A percentile compares a stretch with the other conserved stretches of the same genome.
Conservation (phyloP, 2,888 invertebrate genomes). For the Rambutsinella grinnellia region DNA sequence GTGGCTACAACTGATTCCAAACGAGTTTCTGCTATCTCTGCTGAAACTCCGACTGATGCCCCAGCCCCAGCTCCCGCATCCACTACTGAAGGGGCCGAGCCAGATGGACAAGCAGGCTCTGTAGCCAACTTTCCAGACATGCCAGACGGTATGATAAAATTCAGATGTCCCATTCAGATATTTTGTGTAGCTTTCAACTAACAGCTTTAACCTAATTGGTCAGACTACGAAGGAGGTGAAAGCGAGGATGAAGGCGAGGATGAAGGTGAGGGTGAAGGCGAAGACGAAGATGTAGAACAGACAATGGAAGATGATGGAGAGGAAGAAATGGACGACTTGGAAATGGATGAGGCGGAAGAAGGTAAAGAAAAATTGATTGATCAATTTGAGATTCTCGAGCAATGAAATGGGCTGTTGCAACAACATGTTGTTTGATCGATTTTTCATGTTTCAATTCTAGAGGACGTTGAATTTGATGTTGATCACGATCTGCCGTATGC, state of each 20-base stretch:
- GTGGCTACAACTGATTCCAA: background rate
- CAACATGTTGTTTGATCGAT: too few relatives aligned
- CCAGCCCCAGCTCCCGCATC: background rate
- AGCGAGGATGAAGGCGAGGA: conserved; percentile 7
- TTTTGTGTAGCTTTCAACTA: too few relatives aligned
- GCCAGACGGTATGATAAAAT: too few relatives aligned
- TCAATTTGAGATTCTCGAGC: conserved; percentile 6
- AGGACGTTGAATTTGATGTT: conserved; percentile 23
- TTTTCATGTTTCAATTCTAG: background rate
- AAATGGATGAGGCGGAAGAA: conserved; percentile 29
- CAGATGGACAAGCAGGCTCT: too few relatives aligned
- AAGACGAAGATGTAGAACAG: conserved; percentile 29
- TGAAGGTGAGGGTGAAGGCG: conserved; percentile 5
- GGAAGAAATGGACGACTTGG: too few relatives aligned
- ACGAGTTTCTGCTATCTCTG: background rate
- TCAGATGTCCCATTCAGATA: too few relatives aligned
- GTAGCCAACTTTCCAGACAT: too few relatives aligned
- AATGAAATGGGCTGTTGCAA: background rate
- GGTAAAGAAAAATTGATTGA: conserved; percentile 16
- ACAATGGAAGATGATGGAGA: conserved; percentile 32
- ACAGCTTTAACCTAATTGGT: too few relatives aligned
- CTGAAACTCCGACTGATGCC: background rate
- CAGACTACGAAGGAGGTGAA: background rate
- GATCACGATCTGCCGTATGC: too few relatives aligned
- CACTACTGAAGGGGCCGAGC: too few relatives aligned